Evolutionary conservation across 1,140 invertebrate species (phyloP).

Genomic region (Drosophila ficusphila): DNA sequence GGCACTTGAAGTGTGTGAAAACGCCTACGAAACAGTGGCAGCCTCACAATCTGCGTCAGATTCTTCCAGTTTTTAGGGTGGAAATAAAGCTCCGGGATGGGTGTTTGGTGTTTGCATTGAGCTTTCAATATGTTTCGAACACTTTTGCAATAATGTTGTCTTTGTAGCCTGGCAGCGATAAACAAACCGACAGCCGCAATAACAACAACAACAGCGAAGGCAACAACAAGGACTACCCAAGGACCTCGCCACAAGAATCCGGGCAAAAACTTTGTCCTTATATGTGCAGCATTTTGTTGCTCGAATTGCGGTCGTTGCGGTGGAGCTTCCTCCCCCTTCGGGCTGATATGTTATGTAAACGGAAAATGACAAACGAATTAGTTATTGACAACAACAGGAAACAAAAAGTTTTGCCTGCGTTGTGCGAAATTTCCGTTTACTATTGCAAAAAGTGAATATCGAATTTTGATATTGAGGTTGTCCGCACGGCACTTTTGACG

Average conservation of each 20-base stretch:
- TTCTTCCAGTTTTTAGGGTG: constrained; percentile 6
- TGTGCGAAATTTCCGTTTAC: constrained; percentile 77
- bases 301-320: constrained; percentile 43
- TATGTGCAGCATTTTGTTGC: constrained; percentile 70
- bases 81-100: not conserved
- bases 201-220: constrained; percentile 43
- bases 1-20: constrained; percentile 59
- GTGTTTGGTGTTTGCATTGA: constrained; percentile 1
- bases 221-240: constrained; percentile 35
- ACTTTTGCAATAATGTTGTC: constrained; percentile 71
- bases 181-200: constrained; percentile 55
- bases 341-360: constrained; percentile 71
- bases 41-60: not conserved
- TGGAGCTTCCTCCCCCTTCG: not conserved
- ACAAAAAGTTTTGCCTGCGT: constrained; percentile 62
- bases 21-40: constrained; percentile 25
- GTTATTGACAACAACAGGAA: constrained; percentile 82
- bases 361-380: constrained; percentile 83
- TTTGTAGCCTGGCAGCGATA: constrained; percentile 64
- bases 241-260: constrained; percentile 59
- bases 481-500: constrained; percentile 8
- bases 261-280: constrained; percentile 74
- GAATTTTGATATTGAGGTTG: constrained; percentile 33
- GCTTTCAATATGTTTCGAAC: constrained; percentile 78
- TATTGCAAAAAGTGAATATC: constrained; percentile 46